Evolutionary conservation across 2,113 vertebrate species (phyloP).

Genomic region (Sylvilagus bachmani): DNA sequence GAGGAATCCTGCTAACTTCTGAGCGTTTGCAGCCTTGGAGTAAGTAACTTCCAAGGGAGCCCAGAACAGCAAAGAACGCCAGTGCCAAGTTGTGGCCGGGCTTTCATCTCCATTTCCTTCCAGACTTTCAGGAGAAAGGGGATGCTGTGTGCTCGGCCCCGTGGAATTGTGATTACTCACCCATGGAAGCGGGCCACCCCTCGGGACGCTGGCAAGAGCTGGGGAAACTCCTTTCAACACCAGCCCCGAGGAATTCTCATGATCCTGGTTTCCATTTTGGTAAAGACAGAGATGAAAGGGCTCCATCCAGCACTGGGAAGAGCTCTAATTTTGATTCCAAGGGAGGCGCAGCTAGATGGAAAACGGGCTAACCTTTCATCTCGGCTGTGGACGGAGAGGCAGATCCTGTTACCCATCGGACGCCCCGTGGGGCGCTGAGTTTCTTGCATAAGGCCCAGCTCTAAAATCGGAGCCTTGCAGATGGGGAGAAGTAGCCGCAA

Average conservation of each 20-base stretch:
- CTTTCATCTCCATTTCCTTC: conserved; percentile 54
- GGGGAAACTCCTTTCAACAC: conserved; percentile 68
- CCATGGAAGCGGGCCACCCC: not conserved
- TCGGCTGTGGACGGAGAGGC: conserved; percentile 19
- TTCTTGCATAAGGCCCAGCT: not conserved
- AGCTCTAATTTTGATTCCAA: conserved; percentile 14
- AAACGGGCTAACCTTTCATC: conserved; percentile 29
- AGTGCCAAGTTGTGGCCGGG: not conserved
- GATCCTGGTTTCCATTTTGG: conserved; percentile 42
- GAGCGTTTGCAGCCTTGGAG: not conserved
- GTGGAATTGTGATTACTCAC: conserved; percentile 2
- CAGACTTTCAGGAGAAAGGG: not conserved
- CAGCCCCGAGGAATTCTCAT: not conserved
- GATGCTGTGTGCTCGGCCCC: not conserved
- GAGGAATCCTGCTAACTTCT: not conserved
- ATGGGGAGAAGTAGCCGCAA: not conserved
- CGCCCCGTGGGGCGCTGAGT: not conserved
- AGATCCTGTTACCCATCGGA: not conserved
- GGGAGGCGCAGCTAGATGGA: conserved; percentile 23
- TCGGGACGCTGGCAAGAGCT: conserved; percentile 1
- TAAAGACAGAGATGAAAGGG: not conserved
- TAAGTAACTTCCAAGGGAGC: not conserved
- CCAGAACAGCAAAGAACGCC: not conserved
- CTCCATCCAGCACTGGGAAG: accelerated
- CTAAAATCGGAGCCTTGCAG: not conserved